phyloP scores from a whole-genome alignment of 2,113 vertebrate species.

The Motacilla tschutschensis region DNA sequence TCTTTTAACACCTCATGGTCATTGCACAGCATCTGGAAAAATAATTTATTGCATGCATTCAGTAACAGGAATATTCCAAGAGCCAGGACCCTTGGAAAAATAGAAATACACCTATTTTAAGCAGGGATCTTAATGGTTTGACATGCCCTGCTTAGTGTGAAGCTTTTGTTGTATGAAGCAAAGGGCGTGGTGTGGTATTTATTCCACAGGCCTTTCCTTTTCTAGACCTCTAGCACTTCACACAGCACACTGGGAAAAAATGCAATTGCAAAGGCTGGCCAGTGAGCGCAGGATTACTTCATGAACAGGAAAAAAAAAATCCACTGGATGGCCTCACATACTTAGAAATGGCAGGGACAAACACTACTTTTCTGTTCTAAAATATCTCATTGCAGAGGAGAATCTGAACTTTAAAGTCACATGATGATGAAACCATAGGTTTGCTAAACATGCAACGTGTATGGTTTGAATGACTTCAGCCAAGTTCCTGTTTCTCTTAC shows the following conservation, averaged over 20 bases:
- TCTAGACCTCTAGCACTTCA: conserved; percentile 23
- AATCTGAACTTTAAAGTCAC: conserved; percentile 58
- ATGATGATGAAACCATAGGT: conserved; percentile 55
- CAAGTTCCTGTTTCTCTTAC: conserved; percentile 43
- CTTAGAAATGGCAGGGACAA: conserved; percentile 27
- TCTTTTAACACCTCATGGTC: not conserved
- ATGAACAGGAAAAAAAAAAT: not conserved
- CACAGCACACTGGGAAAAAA: not conserved
- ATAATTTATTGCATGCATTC: not conserved
- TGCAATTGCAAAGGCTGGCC: not conserved
- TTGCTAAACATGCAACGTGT: conserved; percentile 50
- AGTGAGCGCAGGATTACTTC: not conserved
- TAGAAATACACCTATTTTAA: not conserved
- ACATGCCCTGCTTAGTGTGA: not conserved
- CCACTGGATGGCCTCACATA: conserved; percentile 56
- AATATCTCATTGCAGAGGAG: conserved; percentile 17
- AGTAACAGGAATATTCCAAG: not conserved
- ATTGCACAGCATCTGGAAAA: not conserved
- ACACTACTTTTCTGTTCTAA: conserved; percentile 55
- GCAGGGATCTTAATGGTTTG: not conserved
- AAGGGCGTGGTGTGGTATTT: not conserved
- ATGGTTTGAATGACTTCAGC: conserved; percentile 48
- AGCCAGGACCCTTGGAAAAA: not conserved
- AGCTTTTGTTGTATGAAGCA: not conserved
- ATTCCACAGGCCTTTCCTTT: conserved; percentile 15